Percentiles rank a stretch among this genome's conserved stretches.
These are phyloP conservation scores for Ypsolopha sequella DNA, from an alignment of 2,888 invertebrate genomes.

Conservation along the genomic window DNA sequence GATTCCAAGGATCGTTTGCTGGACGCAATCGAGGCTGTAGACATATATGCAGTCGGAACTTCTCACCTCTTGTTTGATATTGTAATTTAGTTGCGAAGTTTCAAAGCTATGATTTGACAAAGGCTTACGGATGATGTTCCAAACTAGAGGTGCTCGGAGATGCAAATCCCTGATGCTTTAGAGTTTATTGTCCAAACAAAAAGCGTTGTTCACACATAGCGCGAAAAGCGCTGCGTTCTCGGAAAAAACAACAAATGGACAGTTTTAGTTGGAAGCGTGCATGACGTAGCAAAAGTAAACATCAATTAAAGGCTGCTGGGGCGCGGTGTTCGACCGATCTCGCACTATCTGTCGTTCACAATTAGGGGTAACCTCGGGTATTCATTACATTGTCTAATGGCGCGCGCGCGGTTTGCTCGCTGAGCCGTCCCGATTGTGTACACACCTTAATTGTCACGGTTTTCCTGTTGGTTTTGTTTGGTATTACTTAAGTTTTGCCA, in stretches of 20 bases:
- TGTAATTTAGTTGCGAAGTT: not conserved
- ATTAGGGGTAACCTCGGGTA: conserved; percentile 59
- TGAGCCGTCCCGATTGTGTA: conserved; percentile 35
- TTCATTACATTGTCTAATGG: conserved; percentile 68
- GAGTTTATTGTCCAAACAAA: too few relatives aligned
- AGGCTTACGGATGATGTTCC: not conserved
- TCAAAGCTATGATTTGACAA: not conserved
- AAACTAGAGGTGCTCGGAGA: not conserved
- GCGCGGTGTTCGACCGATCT: conserved; percentile 47
- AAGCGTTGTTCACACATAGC: too few relatives aligned
- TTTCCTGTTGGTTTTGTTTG: conserved; percentile 3
- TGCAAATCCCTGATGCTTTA: too few relatives aligned
- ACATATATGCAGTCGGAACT: conserved; percentile 10
- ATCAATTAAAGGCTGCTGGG: conserved; percentile 14
- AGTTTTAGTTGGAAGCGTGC: too few relatives aligned
- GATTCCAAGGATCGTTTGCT: conserved; percentile 31
- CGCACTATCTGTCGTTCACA: conserved; percentile 48
- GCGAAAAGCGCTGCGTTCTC: too few relatives aligned
- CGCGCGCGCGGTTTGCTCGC: conserved; percentile 43
- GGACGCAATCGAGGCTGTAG: conserved; percentile 27
- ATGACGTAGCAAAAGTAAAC: not conserved
- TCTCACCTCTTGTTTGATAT: not conserved
- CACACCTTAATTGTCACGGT: conserved; percentile 24
- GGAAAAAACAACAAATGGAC: too few relatives aligned
- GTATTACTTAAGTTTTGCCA: conserved; percentile 4